Base-by-base conservation (phyloP, 2,888 invertebrate genomes). In the Hemithea aestivaria region DNA sequence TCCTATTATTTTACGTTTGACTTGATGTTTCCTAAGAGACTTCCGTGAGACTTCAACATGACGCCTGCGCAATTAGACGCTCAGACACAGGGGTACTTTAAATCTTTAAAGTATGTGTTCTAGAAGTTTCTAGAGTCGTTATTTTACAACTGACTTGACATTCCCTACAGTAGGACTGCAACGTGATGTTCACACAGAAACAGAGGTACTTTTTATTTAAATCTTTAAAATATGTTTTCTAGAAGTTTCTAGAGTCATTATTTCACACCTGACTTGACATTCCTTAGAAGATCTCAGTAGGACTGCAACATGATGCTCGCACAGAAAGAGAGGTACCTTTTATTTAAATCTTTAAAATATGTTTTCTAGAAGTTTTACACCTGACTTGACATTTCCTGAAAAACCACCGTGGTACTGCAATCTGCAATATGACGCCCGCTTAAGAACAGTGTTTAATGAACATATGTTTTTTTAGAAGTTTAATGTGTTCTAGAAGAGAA, bases 321-420 rank as follows among this genome's bases (percentile, higher is more conserved):
- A 1, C 91, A 90, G 62, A 97, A n/a, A n/a, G n/a, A n/a, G n/a
- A n/a, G n/a, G n/a, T n/a, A n/a, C n/a, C n/a, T n/a, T n/a, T n/a
- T n/a, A n/a, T n/a, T n/a, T n/a, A n/a, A n/a, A n/a, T n/a, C n/a
- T n/a, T n/a, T n/a, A n/a, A n/a, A n/a, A n/a, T n/a, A n/a, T n/a
- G n/a, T n/a, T n/a, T n/a, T n/a, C n/a, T n/a, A n/a, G n/a, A n/a
- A n/a, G n/a, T 73, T 96, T 93, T 66, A 90, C 91, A 0, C 60
- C 83, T 0, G 91, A 90, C 3, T 73, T 94, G 25, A 90, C 93
- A 48, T 94, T 96, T 73, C 98, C 98, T 0, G 92, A 92, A 55
- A 81, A 98, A 40, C 98, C 97, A 0, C 79, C 90, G 0, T 98
- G 98, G 98, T 90, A 92, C 60, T 93, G 91, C n/a, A n/a, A n/a